phyloP scores from a whole-genome alignment of 1,140 invertebrate genomes.

The Drosophila bifasciata region DNA sequence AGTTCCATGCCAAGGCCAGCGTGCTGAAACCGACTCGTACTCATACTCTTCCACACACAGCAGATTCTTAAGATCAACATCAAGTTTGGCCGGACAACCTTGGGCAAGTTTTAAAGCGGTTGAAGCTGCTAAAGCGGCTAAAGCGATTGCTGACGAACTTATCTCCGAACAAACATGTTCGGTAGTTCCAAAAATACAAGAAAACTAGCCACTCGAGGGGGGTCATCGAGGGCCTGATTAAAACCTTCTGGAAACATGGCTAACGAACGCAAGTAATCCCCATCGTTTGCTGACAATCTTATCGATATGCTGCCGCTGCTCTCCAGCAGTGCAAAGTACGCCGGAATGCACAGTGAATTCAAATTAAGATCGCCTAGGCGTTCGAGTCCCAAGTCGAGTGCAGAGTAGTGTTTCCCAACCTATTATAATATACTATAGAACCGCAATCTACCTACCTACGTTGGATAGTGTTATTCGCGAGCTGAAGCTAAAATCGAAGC shows the following conservation, averaged over 20 bases:
- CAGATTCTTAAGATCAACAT: constrained; percentile 64
- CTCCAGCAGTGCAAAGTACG: constrained; percentile 57
- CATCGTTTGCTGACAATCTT: constrained; percentile 53
- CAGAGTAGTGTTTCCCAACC: constrained; percentile 25
- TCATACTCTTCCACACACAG: neutral
- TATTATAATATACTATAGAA: constrained; percentile 10
- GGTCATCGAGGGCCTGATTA: constrained; percentile 55
- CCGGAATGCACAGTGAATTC: constrained; percentile 43
- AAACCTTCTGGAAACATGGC: constrained; percentile 49
- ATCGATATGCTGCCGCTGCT: constrained; percentile 50
- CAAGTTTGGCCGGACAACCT: constrained; percentile 47
- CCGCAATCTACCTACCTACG: constrained; percentile 8
- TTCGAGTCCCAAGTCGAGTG: constrained; percentile 50
- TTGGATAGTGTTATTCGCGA: neutral
- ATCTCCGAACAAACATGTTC: constrained; percentile 26
- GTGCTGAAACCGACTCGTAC: neutral
- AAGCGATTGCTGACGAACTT: constrained; percentile 2
- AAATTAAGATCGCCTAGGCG: constrained; percentile 33
- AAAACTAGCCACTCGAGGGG: constrained; percentile 44
- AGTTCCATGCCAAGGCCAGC: constrained; percentile 43
- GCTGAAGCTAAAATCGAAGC: too few species aligned
- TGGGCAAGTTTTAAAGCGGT: constrained; percentile 22
- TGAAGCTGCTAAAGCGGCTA: neutral
- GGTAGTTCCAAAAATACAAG: constrained; percentile 25
- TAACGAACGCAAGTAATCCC: constrained; percentile 40